These are phyloP conservation scores for Archocentrus centrarchus DNA, from an alignment of 2,113 vertebrate species.

Conservation along the genomic window DNA sequence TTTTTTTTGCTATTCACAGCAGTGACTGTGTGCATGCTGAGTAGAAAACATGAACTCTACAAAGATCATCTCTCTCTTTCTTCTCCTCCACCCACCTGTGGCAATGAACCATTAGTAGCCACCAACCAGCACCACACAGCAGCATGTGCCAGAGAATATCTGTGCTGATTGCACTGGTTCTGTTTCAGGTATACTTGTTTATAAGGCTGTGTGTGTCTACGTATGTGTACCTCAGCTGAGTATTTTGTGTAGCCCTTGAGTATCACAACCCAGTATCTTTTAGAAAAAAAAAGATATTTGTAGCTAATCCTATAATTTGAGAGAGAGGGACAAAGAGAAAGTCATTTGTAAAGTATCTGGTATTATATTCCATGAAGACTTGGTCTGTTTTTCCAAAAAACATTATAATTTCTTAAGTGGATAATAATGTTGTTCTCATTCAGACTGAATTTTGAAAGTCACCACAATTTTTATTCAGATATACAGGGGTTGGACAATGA, in stretches of 20 bases:
- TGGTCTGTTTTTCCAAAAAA: not conserved
- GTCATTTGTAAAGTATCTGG: not conserved
- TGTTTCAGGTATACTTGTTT: constrained; percentile 31
- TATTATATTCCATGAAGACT: not conserved
- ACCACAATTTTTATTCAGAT: not conserved
- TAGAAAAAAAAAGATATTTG: constrained; percentile 10
- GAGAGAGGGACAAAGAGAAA: not conserved
- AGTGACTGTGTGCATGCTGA: constrained; percentile 45
- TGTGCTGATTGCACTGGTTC: constrained; percentile 40
- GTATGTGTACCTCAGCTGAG: not conserved
- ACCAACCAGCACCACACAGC: constrained; percentile 37
- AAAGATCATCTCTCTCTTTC: constrained; percentile 44
- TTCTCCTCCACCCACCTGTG: constrained; percentile 53
- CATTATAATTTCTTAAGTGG: not conserved
- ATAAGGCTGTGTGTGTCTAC: not conserved
- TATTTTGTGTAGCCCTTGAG: constrained; percentile 7
- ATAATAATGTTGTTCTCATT: constrained; percentile 1
- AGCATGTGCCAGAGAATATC: constrained; percentile 35
- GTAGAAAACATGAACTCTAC: constrained; percentile 41
- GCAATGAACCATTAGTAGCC: constrained; percentile 55
- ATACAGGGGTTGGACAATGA: not conserved
- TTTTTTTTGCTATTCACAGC: constrained; percentile 28
- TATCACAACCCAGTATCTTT: constrained; percentile 1
- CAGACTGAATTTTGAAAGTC: constrained; percentile 4
- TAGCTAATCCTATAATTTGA: constrained; percentile 18